phyloP scores from a whole-genome alignment of 2,888 invertebrate species.

The Cepaea hortensis region DNA sequence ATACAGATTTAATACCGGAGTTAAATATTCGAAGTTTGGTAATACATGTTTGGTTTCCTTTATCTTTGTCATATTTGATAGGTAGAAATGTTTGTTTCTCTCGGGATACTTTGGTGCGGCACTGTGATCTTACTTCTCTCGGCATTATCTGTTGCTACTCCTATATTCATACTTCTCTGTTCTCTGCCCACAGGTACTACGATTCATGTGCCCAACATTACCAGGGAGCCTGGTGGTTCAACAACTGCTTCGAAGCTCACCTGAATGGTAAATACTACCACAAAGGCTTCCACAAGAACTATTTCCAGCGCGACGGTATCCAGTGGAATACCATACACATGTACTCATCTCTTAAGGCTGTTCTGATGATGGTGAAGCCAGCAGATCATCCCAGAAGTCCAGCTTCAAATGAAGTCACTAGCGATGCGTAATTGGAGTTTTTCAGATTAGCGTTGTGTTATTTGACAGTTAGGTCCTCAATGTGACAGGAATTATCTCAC shows the following conservation, averaged over 20 bases:
- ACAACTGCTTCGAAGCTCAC: constrained; percentile 73
- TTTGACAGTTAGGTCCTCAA: too few species aligned
- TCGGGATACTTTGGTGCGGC: too few species aligned
- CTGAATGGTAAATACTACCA: constrained; percentile 74
- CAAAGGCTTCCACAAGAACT: constrained; percentile 72
- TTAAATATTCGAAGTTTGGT: too few species aligned
- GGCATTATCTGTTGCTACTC: not conserved
- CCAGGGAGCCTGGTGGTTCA: constrained; percentile 75
- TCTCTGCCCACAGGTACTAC: constrained; percentile 40
- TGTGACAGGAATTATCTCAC: too few species aligned
- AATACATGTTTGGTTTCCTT: too few species aligned
- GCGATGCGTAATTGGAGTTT: not conserved
- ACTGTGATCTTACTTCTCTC: too few species aligned
- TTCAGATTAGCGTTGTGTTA: too few species aligned
- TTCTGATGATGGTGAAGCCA: constrained; percentile 73
- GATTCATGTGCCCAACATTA: constrained; percentile 74
- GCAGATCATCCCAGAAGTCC: constrained; percentile 47
- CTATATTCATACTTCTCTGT: not conserved
- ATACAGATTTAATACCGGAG: too few species aligned
- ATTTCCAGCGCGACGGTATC: constrained; percentile 73
- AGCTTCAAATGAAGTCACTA: constrained; percentile 36
- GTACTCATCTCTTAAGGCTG: constrained; percentile 71
- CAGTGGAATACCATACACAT: constrained; percentile 75
- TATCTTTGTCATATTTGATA: too few species aligned
- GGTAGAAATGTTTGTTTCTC: too few species aligned